These are phyloP conservation scores for Pangasius sanitwongsei DNA, from an alignment of 2,797 vertebrate genomes.

Conservation along the genomic window DNA sequence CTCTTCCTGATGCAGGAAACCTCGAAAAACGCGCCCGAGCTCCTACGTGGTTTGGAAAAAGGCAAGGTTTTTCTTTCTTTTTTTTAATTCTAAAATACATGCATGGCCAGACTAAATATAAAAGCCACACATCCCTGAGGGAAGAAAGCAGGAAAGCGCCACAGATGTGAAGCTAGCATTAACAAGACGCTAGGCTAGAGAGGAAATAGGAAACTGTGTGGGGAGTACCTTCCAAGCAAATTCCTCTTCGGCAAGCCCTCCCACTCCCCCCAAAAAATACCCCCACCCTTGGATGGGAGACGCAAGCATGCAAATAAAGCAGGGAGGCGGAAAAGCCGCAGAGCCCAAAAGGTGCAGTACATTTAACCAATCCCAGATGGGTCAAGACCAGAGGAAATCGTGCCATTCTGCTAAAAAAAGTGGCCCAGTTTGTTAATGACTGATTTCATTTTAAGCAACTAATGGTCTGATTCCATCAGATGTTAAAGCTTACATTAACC, in stretches of 20 bases:
- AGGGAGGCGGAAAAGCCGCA: neutral
- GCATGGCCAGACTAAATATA: constrained; percentile 40
- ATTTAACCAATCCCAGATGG: constrained; percentile 22
- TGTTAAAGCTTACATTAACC: constrained; percentile 7
- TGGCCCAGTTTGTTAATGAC: neutral
- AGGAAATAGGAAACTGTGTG: constrained; percentile 21
- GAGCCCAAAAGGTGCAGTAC: neutral
- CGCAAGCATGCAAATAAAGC: constrained; percentile 26
- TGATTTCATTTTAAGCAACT: neutral
- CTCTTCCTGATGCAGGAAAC: constrained; percentile 30
- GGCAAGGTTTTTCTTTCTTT: constrained; percentile 28
- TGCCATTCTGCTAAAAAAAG: constrained; percentile 9
- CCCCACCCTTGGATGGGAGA: neutral
- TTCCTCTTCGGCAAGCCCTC: constrained; percentile 39
- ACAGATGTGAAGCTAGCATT: constrained; percentile 28
- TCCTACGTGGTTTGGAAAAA: constrained; percentile 22
- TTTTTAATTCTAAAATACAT: constrained; percentile 34
- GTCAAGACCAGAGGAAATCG: constrained; percentile 45
- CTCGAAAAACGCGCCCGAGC: neutral
- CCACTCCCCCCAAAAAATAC: neutral
- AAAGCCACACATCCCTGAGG: constrained; percentile 34
- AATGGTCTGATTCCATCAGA: constrained; percentile 10
- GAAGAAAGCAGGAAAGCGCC: constrained; percentile 18
- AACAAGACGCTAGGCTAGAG: constrained; percentile 34
- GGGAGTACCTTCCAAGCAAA: constrained; percentile 51